phyloP scores from a whole-genome alignment of 2,113 vertebrate species.

The Ciconia boyciana region DNA sequence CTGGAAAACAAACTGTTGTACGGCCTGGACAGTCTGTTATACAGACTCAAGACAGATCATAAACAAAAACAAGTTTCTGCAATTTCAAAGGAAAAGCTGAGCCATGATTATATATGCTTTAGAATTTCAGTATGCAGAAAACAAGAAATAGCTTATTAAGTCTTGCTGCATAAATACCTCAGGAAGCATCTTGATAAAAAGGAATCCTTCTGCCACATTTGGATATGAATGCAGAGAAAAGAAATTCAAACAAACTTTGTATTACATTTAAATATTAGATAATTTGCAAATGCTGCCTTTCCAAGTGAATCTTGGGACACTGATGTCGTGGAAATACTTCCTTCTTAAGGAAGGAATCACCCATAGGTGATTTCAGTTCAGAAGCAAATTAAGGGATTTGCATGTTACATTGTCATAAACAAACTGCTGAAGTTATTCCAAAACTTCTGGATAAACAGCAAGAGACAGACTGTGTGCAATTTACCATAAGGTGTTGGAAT shows the following conservation, averaged over 20 bases:
- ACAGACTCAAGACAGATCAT: constrained; percentile 10
- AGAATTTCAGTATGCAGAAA: background rate
- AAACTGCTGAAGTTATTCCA: background rate
- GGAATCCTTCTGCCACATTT: background rate
- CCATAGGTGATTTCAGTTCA: background rate
- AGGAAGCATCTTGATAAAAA: background rate
- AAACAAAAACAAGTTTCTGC: constrained; percentile 34
- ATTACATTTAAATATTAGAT: background rate
- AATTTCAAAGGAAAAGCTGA: constrained; percentile 31
- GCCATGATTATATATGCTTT: background rate
- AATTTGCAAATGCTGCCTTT: background rate
- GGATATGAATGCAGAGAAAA: background rate
- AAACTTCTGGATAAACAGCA: background rate
- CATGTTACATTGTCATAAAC: background rate
- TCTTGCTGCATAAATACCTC: background rate
- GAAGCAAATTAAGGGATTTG: background rate
- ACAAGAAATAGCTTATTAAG: background rate
- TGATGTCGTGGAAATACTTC: background rate
- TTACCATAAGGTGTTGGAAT: background rate
- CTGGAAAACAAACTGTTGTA: constrained; percentile 55
- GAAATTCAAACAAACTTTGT: background rate
- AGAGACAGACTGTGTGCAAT: background rate
- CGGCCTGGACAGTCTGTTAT: constrained; percentile 34
- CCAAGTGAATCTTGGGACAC: background rate
- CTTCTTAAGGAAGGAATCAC: background rate